Percentiles rank a stretch among this genome's conserved stretches.
These are phyloP conservation scores for Solea senegalensis DNA, from an alignment of 2,113 vertebrate species.

Conservation along the genomic window DNA sequence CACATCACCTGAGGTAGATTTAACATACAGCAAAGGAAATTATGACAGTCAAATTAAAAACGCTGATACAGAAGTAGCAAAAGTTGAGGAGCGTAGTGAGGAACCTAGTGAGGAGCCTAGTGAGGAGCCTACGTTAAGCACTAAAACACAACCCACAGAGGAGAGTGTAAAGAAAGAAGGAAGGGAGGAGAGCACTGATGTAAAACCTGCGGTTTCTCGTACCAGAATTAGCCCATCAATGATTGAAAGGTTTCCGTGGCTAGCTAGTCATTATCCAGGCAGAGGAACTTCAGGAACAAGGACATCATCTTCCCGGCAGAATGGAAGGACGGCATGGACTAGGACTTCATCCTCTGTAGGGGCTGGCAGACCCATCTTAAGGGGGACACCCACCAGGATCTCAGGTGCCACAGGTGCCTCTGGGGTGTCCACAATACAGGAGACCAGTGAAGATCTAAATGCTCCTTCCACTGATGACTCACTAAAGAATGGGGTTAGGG, in stretches of 20 bases:
- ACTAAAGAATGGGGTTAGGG: conserved; percentile 59
- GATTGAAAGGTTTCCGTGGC: conserved; percentile 62
- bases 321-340: conserved; percentile 57
- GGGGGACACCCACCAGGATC: conserved; percentile 56
- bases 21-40: conserved; percentile 38
- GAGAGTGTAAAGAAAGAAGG: conserved; percentile 12
- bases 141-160: conserved; percentile 30
- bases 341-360: conserved; percentile 73
- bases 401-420: conserved; percentile 67
- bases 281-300: conserved; percentile 40
- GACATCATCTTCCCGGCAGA: conserved; percentile 48
- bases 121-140: conserved; percentile 51
- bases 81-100: conserved; percentile 36
- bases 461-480: conserved; percentile 48
- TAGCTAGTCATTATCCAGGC: conserved; percentile 55
- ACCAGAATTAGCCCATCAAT: conserved; percentile 58
- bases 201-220: conserved; percentile 40
- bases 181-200: conserved; percentile 29
- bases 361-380: conserved; percentile 61
- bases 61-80: conserved; percentile 37
- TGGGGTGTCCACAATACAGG: conserved; percentile 57
- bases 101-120: conserved; percentile 41
- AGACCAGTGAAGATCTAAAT: conserved; percentile 60
- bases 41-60: conserved; percentile 26
- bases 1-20: conserved; percentile 36